A percentile compares a stretch with the other conserved stretches of the same genome.
Conservation (phyloP, 2,113 vertebrate genomes). For the Dunckerocampus dactyliophorus region DNA sequence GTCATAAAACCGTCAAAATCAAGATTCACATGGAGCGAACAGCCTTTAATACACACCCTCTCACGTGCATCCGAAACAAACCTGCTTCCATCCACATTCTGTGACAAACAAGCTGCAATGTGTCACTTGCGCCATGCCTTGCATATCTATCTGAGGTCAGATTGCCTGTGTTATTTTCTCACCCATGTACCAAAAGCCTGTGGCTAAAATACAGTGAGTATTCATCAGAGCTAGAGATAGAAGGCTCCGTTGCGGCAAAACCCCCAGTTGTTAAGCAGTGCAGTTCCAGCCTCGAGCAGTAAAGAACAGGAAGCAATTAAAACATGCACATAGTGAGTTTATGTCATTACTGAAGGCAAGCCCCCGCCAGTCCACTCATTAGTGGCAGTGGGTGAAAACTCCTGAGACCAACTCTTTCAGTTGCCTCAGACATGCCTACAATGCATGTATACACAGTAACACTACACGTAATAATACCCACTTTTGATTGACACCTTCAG, state of each 20-base stretch:
- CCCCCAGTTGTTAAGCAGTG: constrained; percentile 55
- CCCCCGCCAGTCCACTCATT: constrained; percentile 70
- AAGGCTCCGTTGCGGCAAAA: constrained; percentile 49
- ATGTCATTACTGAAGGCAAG: constrained; percentile 70
- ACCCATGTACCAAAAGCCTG: constrained; percentile 41
- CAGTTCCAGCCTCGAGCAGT: constrained; percentile 64
- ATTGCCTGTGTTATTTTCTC: constrained; percentile 25
- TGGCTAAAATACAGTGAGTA: constrained; percentile 48
- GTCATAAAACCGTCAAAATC: constrained; percentile 79
- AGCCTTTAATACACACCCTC: constrained; percentile 42
- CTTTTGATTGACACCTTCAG: not conserved
- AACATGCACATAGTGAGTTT: constrained; percentile 67
- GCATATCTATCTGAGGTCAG: not conserved
- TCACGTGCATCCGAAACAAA: constrained; percentile 48
- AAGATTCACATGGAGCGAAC: constrained; percentile 63
- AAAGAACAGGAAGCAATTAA: constrained; percentile 80
- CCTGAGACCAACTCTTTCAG: constrained; percentile 60
- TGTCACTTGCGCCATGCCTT: not conserved
- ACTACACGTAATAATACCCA: not conserved
- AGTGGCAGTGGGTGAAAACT: constrained; percentile 58
- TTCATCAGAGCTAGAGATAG: constrained; percentile 62
- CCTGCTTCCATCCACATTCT: not conserved
- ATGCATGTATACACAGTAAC: not conserved
- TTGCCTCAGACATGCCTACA: constrained; percentile 34
- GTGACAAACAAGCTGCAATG: not conserved